phyloP scores from a whole-genome alignment of 2,888 invertebrate genomes.

The Lasioglossum lativentre region DNA sequence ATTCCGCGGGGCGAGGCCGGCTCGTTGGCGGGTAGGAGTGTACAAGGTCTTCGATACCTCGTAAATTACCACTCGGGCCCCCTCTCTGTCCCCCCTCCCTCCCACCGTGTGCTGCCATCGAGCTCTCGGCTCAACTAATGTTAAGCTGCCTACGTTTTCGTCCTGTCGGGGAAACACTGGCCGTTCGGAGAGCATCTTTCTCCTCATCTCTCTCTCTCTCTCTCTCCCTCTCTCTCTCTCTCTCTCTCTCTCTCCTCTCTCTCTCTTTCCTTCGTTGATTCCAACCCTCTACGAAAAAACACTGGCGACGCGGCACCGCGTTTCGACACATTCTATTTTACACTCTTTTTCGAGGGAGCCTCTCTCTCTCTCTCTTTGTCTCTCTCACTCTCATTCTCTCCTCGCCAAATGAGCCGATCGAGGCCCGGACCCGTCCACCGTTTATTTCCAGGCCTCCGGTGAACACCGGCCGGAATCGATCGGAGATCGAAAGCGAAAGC shows the following conservation, averaged over 20 bases:
- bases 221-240: slow-evolving; percentile 40
- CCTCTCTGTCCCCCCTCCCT: slow-evolving; percentile 30
- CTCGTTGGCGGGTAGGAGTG: slow-evolving; percentile 83
- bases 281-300: slow-evolving; percentile 46
- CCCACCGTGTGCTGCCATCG: slow-evolving; percentile 49
- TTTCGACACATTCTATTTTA: slow-evolving; percentile 61
- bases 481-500: slow-evolving; percentile 64
- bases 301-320: slow-evolving; percentile 32
- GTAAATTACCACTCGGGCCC: slow-evolving; percentile 81
- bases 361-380: neutral
- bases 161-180: slow-evolving; percentile 74
- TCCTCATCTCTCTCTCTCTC: neutral
- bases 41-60: slow-evolving; percentile 85
- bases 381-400: neutral
- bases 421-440: slow-evolving; percentile 18
- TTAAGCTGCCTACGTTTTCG: slow-evolving; percentile 77
- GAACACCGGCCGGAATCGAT: slow-evolving; percentile 49
- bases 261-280: slow-evolving; percentile 30
- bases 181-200: slow-evolving; percentile 52
- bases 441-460: slow-evolving; percentile 49
- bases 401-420: slow-evolving; percentile 54
- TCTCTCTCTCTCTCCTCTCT: slow-evolving; percentile 10
- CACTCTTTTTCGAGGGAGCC: slow-evolving; percentile 36
- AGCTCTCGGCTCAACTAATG: slow-evolving; percentile 68
- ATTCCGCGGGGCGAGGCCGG: slow-evolving; percentile 81